phyloP scores from a whole-genome alignment of 2,797 vertebrate genomes.

The Hydrophis major region DNA sequence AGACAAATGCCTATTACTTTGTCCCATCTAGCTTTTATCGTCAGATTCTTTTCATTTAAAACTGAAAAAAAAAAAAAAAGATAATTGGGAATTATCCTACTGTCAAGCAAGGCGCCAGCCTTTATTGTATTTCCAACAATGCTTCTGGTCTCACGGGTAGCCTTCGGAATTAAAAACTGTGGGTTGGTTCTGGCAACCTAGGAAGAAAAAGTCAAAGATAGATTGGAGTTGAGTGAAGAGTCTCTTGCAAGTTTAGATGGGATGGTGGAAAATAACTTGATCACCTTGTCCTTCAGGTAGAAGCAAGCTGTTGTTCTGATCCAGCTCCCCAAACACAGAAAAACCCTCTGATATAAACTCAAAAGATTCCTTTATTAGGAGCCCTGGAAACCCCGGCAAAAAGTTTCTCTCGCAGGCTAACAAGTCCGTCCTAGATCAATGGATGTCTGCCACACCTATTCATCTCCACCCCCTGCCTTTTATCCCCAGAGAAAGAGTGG shows the following conservation, averaged over 20 bases:
- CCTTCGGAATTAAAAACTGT: neutral
- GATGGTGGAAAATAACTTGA: neutral
- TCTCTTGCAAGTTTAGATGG: neutral
- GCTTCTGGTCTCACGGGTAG: neutral
- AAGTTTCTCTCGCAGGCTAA: no score
- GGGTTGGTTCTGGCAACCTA: neutral
- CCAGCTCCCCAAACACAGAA: no score
- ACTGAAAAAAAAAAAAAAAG: fast-evolving
- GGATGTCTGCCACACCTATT: no score
- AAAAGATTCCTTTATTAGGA: no score
- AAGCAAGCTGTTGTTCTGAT: neutral
- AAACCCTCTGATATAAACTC: no score
- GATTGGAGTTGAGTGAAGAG: neutral
- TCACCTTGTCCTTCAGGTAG: neutral
- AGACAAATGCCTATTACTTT: neutral
- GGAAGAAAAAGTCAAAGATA: neutral
- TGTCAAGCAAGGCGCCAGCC: neutral
- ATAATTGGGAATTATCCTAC: neutral
- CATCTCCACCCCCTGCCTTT: no score
- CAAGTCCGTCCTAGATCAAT: no score
- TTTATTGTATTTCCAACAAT: neutral
- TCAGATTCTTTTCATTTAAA: neutral
- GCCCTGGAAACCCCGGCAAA: no score
- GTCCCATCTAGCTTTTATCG: neutral
- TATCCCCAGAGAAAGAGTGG: no score